These are phyloP conservation scores for Hemithea aestivaria DNA, from an alignment of 2,888 invertebrate species.

Conservation along the genomic window DNA sequence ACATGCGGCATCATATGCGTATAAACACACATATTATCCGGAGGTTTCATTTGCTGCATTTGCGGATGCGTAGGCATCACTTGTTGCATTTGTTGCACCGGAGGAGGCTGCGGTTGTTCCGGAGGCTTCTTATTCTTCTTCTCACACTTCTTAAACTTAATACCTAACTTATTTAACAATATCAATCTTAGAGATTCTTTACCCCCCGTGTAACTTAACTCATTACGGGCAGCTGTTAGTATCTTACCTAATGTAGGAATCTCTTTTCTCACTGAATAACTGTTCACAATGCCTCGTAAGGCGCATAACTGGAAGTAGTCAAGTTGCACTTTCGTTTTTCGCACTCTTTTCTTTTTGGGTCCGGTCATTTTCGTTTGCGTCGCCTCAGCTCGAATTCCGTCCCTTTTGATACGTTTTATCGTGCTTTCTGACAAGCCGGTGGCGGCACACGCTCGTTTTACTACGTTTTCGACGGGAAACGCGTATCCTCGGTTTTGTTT, in stretches of 20 bases:
- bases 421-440: slow-evolving; percentile 70
- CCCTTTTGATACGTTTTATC: slow-evolving; percentile 66
- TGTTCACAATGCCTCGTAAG: slow-evolving; percentile 63
- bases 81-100: slow-evolving; percentile 36
- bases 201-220: slow-evolving; percentile 64
- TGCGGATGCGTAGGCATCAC: slow-evolving; percentile 34
- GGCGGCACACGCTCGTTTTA: slow-evolving; percentile 67
- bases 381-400: slow-evolving; percentile 63
- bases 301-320: slow-evolving; percentile 70
- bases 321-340: slow-evolving; percentile 68
- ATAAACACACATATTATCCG: slow-evolving; percentile 64
- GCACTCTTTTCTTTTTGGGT: slow-evolving; percentile 64
- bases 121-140: slow-evolving; percentile 68
- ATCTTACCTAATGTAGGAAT: slow-evolving; percentile 69
- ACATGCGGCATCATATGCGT: slow-evolving; percentile 66
- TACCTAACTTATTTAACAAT: slow-evolving; percentile 66
- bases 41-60: slow-evolving; percentile 52
- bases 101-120: slow-evolving; percentile 40
- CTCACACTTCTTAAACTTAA: slow-evolving; percentile 72
- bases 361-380: slow-evolving; percentile 70
- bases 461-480: slow-evolving; percentile 69
- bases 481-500: slow-evolving; percentile 71
- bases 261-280: slow-evolving; percentile 63
- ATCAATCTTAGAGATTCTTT: slow-evolving; percentile 68
- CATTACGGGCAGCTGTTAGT: slow-evolving; percentile 61